Evolutionary conservation across 2,797 vertebrate genomes (phyloP).

Genomic region (Phoebastria nigripes): DNA sequence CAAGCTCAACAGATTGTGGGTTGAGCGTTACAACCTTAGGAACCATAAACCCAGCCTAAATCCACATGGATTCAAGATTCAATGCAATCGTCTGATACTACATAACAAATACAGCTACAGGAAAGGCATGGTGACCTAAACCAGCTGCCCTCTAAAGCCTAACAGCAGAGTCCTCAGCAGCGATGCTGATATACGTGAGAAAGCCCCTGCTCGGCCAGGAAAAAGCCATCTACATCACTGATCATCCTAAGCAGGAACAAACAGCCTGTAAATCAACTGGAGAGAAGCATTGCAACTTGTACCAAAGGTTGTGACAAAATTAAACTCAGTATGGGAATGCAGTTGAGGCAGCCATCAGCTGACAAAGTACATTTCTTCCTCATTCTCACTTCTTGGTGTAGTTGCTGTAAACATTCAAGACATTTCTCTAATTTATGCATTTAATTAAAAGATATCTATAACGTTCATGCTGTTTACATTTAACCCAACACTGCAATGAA

Average conservation of each 20-base stretch:
- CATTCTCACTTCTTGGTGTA: constrained; percentile 2
- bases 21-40: neutral
- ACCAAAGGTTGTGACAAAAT: constrained; percentile 24
- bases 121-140: neutral
- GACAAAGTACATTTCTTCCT: constrained; percentile 1
- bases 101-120: neutral
- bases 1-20: neutral
- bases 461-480: constrained; percentile 27
- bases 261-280: neutral
- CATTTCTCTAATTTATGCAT: constrained; percentile 4
- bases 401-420: constrained; percentile 5
- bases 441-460: constrained; percentile 25
- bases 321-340: neutral
- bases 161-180: neutral
- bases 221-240: neutral
- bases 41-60: neutral
- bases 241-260: neutral
- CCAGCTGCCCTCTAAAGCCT: neutral
- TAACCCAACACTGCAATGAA: constrained; percentile 21
- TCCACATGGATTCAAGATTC: neutral
- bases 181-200: neutral
- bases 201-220: neutral
- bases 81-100: neutral
- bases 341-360: neutral
- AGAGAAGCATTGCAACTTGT: neutral